Evolutionary conservation across 2,888 invertebrate genomes (phyloP).

Genomic region (Leucania comma): DNA sequence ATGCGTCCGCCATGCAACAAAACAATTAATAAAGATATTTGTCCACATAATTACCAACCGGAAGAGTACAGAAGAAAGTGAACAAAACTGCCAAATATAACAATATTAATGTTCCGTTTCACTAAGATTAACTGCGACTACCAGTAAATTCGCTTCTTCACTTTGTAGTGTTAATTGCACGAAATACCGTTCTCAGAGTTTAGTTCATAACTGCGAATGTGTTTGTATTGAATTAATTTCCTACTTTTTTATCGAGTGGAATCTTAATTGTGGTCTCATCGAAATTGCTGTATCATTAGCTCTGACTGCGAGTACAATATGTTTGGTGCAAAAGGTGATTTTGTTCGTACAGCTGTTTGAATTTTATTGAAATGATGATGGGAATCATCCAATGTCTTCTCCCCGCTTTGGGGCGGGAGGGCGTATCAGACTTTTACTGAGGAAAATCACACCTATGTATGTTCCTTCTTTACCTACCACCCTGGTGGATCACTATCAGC

Average conservation of each 20-base stretch:
- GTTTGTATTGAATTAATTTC: conserved; percentile 61
- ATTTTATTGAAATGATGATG: not conserved
- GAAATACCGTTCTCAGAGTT: conserved; percentile 62
- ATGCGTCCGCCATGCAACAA: no score
- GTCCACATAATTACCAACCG: no score
- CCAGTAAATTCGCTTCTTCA: conserved; percentile 24
- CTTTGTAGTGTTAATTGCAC: conserved; percentile 60
- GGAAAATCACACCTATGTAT: no score
- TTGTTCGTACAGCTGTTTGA: conserved; percentile 1
- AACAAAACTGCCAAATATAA: conserved; percentile 30
- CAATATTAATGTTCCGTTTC: conserved; percentile 47
- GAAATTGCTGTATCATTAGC: conserved; percentile 48
- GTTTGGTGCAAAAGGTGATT: conserved; percentile 8
- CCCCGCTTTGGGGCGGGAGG: no score
- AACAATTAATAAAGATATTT: no score
- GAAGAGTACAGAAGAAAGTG: conserved; percentile 21
- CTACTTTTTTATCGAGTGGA: conserved; percentile 41
- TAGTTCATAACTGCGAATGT: conserved; percentile 53
- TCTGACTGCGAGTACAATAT: not conserved
- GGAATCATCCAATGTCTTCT: not conserved
- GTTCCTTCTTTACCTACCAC: no score
- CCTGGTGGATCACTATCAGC: no score
- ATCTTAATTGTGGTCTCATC: conserved; percentile 53
- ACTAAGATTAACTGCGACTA: conserved; percentile 23
- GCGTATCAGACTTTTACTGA: no score